Evolutionary conservation across 2,113 vertebrate species (phyloP), one percentile per base, ranked within the genome.

Genomic region (Otolemur garnettii): DNA sequence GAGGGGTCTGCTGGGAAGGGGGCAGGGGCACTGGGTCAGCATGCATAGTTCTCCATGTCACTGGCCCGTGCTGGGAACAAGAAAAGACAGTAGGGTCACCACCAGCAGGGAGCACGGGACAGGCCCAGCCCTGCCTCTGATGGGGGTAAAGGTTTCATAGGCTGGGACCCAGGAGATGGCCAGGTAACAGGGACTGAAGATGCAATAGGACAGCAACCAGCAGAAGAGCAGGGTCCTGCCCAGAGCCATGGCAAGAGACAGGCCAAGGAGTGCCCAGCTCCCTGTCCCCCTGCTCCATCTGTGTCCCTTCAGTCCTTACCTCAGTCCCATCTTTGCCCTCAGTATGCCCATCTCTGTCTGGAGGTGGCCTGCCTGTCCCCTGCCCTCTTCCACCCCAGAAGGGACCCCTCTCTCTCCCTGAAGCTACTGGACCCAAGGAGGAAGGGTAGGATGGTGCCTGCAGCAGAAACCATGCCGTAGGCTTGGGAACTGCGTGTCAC

Each of bases 401-500:
- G 42, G 74, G 26, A 2, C 42, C 42, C 74, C 26, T 75, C 74
- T 77, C 26, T 42, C 26, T 77, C 14, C 7, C 42, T 14, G 7
- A 15, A 53, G 24, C 28, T 28, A 62, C 19, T 26, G 33, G 42
- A 57, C n/a, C 10, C 28, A 33, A n/a, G 64, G 57, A 60, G 18
- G 17, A 62, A 71, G 38, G 42, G 5, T 5, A 55, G 6, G 30
- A 38, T 66, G 64, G 74, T 64, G 30, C 28, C 30, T 14, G 15
- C 59, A 35, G 21, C 42, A 2, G 69, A 79, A 35, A 72, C 55
- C 62, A 57, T 28, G 60, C 9, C 28, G 30, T 6, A 22, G 38
- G 82, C 77, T 91, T 94, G 79, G 53, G 85, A 95, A 88, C 87
- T 13, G 7, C 26, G 45, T 64, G n/a, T 90, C n/a, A 57, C 59